These are phyloP conservation scores for Todiramphus chloris DNA, from an alignment of 2,113 vertebrate species.

Conservation along the genomic window DNA sequence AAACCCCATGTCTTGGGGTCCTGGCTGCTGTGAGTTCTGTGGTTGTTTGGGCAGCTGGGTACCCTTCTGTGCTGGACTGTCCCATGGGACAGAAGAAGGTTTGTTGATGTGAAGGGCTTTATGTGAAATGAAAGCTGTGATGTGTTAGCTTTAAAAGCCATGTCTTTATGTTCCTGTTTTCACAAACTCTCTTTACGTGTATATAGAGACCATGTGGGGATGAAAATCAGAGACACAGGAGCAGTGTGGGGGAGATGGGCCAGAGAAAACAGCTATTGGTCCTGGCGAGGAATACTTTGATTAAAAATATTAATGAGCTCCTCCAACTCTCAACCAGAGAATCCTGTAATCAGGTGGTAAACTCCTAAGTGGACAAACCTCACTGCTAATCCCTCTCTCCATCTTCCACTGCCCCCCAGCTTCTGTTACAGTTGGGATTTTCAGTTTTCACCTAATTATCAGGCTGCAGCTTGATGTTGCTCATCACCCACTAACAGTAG, in stretches of 20 bases:
- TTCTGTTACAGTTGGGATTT: rapidly evolving
- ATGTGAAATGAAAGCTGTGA: neutral
- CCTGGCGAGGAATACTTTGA: neutral
- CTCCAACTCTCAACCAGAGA: neutral
- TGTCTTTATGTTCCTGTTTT: neutral
- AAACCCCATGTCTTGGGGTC: neutral
- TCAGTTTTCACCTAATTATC: neutral
- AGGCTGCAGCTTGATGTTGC: neutral
- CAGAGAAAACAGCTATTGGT: neutral
- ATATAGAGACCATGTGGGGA: rapidly evolving
- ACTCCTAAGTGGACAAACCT: neutral
- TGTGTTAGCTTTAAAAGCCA: neutral
- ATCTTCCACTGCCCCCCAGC: neutral
- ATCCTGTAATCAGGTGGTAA: neutral
- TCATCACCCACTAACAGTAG: neutral
- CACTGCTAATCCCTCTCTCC: neutral
- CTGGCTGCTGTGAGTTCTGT: neutral
- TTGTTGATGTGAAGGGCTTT: neutral
- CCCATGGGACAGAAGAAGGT: too few species aligned
- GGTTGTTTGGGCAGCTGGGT: too few species aligned
- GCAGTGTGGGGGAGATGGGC: neutral
- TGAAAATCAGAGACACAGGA: neutral
- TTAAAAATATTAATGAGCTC: neutral
- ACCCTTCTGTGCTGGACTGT: neutral
- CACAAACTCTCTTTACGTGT: neutral